A percentile compares a stretch with the other conserved stretches of the same genome.
Conservation (phyloP, 2,113 vertebrate genomes). For the Tapirus terrestris region DNA sequence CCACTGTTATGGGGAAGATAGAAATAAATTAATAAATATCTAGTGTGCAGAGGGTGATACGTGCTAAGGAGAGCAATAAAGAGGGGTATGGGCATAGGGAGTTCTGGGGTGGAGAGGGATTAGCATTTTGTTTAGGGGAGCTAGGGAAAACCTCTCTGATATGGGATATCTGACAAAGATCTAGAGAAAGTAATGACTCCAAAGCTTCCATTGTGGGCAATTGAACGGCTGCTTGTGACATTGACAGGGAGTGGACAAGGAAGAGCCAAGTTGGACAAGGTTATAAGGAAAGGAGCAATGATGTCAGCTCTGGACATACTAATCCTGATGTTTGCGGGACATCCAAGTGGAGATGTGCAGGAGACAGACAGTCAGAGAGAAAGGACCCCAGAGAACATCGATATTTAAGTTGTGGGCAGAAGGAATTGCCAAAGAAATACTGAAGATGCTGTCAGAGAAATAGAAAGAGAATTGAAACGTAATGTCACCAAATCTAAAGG, state of each 20-base stretch:
- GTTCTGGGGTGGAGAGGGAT: too few species aligned
- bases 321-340: background rate
- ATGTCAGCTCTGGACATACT: background rate
- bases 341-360: background rate
- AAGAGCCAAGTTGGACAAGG: background rate
- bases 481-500: background rate
- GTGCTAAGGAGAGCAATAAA: background rate
- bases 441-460: background rate
- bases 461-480: background rate
- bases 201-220: background rate
- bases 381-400: background rate
- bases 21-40: background rate
- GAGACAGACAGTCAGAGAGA: background rate
- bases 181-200: background rate
- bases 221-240: background rate
- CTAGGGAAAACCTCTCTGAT: background rate
- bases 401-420: background rate
- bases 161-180: background rate
- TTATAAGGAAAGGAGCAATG: background rate
- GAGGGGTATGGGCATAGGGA: background rate
- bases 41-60: background rate
- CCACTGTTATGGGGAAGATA: background rate
- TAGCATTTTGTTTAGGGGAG: background rate
- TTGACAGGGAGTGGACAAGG: too few species aligned
- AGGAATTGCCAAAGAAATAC: background rate